Conservation (phyloP, 53 echinoderm and acorn worm genomes). For the Stichopus horrens region DNA sequence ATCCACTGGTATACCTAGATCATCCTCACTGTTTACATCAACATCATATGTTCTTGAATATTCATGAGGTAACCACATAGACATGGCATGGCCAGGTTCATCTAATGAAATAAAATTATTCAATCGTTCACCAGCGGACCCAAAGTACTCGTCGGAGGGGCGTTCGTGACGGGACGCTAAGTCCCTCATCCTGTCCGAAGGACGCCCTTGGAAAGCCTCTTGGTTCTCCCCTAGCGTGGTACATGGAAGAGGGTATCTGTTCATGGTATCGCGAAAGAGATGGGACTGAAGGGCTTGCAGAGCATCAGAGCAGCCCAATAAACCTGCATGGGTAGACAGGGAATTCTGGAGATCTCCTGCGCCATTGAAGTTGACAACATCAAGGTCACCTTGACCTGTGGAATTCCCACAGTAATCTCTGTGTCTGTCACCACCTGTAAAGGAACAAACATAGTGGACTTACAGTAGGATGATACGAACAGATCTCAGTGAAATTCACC, state of each 20-base stretch:
- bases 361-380: slow-evolving; percentile 28
- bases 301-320: slow-evolving; percentile 12
- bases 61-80: slow-evolving; percentile 24
- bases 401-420: slow-evolving; percentile 24
- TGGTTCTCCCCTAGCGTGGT: slow-evolving; percentile 8
- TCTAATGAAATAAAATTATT: slow-evolving; percentile 24
- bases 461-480: neutral
- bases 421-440: slow-evolving; percentile 30
- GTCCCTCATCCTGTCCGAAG: slow-evolving; percentile 20
- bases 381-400: slow-evolving; percentile 22
- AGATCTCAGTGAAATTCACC: neutral
- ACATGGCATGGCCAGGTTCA: slow-evolving; percentile 29
- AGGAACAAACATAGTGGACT: neutral
- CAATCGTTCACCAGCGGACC: slow-evolving; percentile 4
- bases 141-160: slow-evolving; percentile 31
- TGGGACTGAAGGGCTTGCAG: slow-evolving; percentile 40
- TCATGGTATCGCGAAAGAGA: slow-evolving; percentile 30
- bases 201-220: neutral
- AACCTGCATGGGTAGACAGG: slow-evolving; percentile 19
- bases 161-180: slow-evolving; percentile 12
- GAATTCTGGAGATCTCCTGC: slow-evolving; percentile 16
- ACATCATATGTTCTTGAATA: slow-evolving; percentile 19
- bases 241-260: slow-evolving; percentile 10
- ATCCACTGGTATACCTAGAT: slow-evolving; percentile 20
- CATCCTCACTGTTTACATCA: slow-evolving; percentile 9